A percentile compares a stretch with the other conserved stretches of the same genome.
phyloP scores from a whole-genome alignment of 2,113 vertebrate genomes.

The Apodemus speciosus region DNA sequence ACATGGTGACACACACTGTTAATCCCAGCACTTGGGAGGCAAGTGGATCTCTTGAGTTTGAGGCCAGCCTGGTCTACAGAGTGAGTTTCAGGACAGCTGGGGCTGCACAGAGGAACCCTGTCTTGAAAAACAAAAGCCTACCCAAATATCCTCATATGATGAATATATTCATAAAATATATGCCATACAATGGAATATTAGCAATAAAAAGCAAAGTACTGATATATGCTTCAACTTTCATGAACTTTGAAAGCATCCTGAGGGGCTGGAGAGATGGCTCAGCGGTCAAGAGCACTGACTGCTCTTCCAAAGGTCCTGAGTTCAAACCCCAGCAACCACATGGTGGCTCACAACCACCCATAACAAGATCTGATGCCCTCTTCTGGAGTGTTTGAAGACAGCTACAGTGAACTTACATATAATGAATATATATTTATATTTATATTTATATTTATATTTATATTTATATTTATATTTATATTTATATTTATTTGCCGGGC shows the following conservation, averaged over 20 bases:
- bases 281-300: no score
- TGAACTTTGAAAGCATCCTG: not conserved
- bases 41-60: not conserved
- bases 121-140: not conserved
- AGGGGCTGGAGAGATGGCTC: no score
- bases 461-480: no score
- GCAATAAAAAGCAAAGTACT: not conserved
- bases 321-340: no score
- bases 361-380: no score
- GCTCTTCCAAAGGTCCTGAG: no score
- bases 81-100: not conserved
- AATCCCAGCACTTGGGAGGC: not conserved
- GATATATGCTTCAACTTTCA: not conserved
- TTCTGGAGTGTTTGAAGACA: no score
- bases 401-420: no score
- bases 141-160: not conserved
- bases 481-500: no score
- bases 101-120: not conserved
- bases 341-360: no score
- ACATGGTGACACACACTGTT: not conserved
- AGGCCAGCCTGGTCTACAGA: not conserved
- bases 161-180: constrained; percentile 22
- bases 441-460: no score
- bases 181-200: not conserved
- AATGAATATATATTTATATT: no score